Base-by-base conservation (phyloP, 2,888 invertebrate genomes). In the Cryptosula pallasiana region DNA sequence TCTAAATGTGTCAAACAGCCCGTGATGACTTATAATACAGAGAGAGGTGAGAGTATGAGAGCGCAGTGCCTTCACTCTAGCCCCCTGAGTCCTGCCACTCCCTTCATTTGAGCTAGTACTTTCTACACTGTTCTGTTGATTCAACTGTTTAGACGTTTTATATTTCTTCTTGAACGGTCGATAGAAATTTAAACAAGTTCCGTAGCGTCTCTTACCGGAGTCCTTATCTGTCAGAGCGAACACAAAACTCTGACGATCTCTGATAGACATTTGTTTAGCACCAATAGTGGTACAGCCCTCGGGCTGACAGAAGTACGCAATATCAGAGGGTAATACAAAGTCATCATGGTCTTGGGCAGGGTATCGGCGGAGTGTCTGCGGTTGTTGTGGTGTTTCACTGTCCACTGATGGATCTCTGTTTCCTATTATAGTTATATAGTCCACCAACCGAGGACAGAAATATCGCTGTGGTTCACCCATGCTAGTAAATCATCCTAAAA, bases 231-330 rank as follows among this genome's bases (percentile, higher is more conserved):
- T 99, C 77, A 99, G 89, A 9, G 95, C 95, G 85, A 98, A 99
- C 23, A 98, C 96, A 86, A 99, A 99, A 23, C 97, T 96, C 35
- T 93, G 92, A 71, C 95, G 92, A 85, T 99, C 97, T 74, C 95
- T 88, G 1, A 84, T 77, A 72, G 81, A 82, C 79, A 82, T 79
- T 2, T 83, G 89, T 78, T 93, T 90, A 5, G 94, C 94, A 20
- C 95, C 94, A 75, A 94, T 92, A 75, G 87, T 87, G 71, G 87
- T 91, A 85, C 98, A 99, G 72, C 99, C 99, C 86, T 99, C 99
- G 0, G 99, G 99, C 86, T 99, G 99, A 83, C 99, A 99, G 87
- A 99, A 99, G 86, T 95, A 98, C 34, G 98, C 96, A 90, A 99
- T 97, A 86, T 99, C 99, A 81, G 95, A 88, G 0, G 99, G 97